These are phyloP conservation scores for Aspidiotus rigidus DNA, from an alignment of 2,888 invertebrate species.

Conservation along the genomic window DNA sequence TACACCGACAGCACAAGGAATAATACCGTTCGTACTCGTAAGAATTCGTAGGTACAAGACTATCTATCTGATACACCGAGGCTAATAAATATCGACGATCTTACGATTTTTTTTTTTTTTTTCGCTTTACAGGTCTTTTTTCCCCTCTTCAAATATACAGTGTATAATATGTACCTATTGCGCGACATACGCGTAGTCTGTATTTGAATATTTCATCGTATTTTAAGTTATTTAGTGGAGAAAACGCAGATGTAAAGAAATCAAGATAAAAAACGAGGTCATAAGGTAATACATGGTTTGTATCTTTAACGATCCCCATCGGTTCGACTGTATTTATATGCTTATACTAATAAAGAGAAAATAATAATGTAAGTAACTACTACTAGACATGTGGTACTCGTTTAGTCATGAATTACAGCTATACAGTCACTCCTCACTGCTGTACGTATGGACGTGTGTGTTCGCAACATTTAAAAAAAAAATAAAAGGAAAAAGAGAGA, in stretches of 20 bases:
- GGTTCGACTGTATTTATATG: constrained; percentile 14
- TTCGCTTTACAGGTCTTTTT: too few species aligned
- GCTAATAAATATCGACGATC: neutral
- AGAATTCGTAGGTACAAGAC: too few species aligned
- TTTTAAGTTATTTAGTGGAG: constrained; percentile 5
- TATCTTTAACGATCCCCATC: constrained; percentile 28
- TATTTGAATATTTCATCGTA: constrained; percentile 12
- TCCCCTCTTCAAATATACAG: too few species aligned
- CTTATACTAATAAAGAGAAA: constrained; percentile 25
- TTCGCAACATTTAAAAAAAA: neutral
- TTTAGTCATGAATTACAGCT: constrained; percentile 10
- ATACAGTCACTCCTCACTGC: neutral
- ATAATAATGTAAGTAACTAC: constrained; percentile 22
- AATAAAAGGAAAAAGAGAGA: too few species aligned
- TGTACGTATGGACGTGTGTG: constrained; percentile 1
- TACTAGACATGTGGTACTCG: constrained; percentile 18
- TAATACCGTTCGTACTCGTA: too few species aligned
- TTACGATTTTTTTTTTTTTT: too few species aligned
- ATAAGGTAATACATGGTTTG: constrained; percentile 26
- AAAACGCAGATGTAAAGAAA: constrained; percentile 12
- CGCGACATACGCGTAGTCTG: neutral
- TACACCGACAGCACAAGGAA: too few species aligned
- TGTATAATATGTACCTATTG: neutral
- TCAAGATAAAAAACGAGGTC: constrained; percentile 26
- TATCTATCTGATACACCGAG: neutral